These are phyloP conservation scores for Athalia circularis DNA, from an alignment of 2,888 invertebrate genomes.

Conservation along the genomic window DNA sequence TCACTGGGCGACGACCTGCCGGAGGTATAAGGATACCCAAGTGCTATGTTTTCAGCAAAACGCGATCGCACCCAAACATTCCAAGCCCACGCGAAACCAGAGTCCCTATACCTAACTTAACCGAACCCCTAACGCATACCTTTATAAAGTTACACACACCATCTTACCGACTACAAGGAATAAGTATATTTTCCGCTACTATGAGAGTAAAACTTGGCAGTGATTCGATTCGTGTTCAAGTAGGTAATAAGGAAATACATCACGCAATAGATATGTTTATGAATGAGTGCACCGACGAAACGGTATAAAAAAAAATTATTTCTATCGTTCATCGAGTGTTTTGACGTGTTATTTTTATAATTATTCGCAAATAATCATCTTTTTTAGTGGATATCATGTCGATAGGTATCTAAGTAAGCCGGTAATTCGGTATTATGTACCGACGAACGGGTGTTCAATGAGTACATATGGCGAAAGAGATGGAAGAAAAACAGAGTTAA, in stretches of 20 bases:
- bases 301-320: conserved; percentile 1
- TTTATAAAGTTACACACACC: conserved; percentile 3
- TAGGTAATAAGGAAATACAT: conserved; percentile 23
- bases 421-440: background rate
- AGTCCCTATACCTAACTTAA: conserved; percentile 54
- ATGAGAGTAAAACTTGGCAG: conserved; percentile 19
- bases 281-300: no score
- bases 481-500: background rate
- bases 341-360: background rate
- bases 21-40: background rate
- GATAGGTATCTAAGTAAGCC: no score
- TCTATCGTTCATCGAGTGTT: conserved; percentile 4
- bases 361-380: background rate
- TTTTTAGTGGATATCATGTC: no score
- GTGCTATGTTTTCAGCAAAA: conserved; percentile 58
- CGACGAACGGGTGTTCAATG: background rate
- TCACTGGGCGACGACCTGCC: background rate
- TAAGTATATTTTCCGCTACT: conserved; percentile 9
- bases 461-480: background rate
- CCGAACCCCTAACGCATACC: conserved; percentile 35
- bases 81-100: conserved; percentile 65
- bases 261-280: background rate
- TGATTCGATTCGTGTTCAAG: conserved; percentile 34
- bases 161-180: conserved; percentile 3
- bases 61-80: conserved; percentile 65